These are phyloP conservation scores for Nymphalis io DNA, from an alignment of 1,140 invertebrate genomes.

Conservation along the genomic window DNA sequence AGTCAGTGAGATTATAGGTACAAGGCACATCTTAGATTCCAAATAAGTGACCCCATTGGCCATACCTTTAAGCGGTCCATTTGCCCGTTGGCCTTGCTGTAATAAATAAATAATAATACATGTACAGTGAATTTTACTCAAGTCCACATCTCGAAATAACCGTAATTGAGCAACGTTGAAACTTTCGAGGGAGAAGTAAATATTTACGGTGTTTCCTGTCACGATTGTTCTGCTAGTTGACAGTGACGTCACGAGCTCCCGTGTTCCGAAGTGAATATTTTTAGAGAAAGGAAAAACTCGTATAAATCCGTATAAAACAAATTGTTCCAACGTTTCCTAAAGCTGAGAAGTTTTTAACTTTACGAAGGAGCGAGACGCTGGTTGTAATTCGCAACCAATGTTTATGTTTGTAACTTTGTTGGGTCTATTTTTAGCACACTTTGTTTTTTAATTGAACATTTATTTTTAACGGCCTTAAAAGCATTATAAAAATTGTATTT, in stretches of 20 bases:
- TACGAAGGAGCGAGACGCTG: slow-evolving; percentile 12
- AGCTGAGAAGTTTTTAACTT: slow-evolving; percentile 42
- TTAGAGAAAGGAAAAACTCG: slow-evolving; percentile 41
- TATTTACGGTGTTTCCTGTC: slow-evolving; percentile 39
- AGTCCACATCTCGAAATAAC: slow-evolving; percentile 22
- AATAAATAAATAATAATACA: no score
- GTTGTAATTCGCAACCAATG: slow-evolving; percentile 34
- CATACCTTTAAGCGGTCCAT: no score
- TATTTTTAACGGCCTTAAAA: background rate
- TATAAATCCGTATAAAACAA: slow-evolving; percentile 51
- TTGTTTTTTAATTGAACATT: slow-evolving; percentile 3
- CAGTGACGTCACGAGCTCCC: slow-evolving; percentile 42
- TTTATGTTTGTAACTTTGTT: slow-evolving; percentile 35
- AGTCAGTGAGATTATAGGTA: no score
- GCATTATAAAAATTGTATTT: background rate
- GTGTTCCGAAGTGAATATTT: slow-evolving; percentile 41
- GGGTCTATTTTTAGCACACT: slow-evolving; percentile 11
- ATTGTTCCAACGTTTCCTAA: slow-evolving; percentile 53
- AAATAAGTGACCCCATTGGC: no score
- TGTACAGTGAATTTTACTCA: background rate
- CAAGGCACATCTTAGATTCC: no score
- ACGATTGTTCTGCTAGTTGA: slow-evolving; percentile 46
- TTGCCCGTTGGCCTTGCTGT: no score
- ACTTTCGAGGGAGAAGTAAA: slow-evolving; percentile 43
- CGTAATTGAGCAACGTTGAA: slow-evolving; percentile 38